Evolutionary conservation across 1,140 invertebrate genomes (phyloP), one percentile per base, ranked within the genome.

Genomic region (Hormaphis cornu): DNA sequence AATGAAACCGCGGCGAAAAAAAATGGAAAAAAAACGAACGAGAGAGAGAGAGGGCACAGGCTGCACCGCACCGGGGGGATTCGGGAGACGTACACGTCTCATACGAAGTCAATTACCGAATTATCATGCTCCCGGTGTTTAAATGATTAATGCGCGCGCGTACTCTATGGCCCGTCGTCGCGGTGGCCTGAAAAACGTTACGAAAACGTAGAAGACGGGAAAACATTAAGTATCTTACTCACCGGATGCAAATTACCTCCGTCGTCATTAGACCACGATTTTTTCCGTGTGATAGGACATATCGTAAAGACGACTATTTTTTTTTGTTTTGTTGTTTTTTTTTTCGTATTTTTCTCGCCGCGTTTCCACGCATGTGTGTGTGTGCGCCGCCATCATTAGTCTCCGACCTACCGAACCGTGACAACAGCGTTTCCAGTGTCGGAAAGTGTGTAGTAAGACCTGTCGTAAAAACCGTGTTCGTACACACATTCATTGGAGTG

Each of bases 41-140:
- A 8, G 7, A 58, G 37, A 59, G 26, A 42, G 46, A 66, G 44
- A 66, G n/a, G n/a, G n/a, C n/a, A n/a, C n/a, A n/a, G n/a, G n/a
- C n/a, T n/a, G n/a, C 61, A 33, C 61, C 61, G 61, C 61, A 42
- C 50, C 61, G 14, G 58, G 42, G 50, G 61, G 61, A 42, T 44
- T 66, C 61, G 14, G 58, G 42, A 66, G 61, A 48, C 61, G 61
- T n/a, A 48, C 26, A 50, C 26, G n/a, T 37, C 56, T 66, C 61
- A 66, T 66, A 66, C 61, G 44, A 66, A 66, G 61, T 66, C 61
- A 66, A 66, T 66, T 66, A 66, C 61, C 61, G 61, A 66, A 66
- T 66, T 66, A 66, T 66, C 61, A 66, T 66, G 61, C 61, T 66
- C 44, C 61, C 35, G 61, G 61, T 66, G 61, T 66, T 66, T 66